These are phyloP conservation scores for Monodelphis domestica DNA, from an alignment of 2,797 vertebrate genomes.

Conservation along the genomic window DNA sequence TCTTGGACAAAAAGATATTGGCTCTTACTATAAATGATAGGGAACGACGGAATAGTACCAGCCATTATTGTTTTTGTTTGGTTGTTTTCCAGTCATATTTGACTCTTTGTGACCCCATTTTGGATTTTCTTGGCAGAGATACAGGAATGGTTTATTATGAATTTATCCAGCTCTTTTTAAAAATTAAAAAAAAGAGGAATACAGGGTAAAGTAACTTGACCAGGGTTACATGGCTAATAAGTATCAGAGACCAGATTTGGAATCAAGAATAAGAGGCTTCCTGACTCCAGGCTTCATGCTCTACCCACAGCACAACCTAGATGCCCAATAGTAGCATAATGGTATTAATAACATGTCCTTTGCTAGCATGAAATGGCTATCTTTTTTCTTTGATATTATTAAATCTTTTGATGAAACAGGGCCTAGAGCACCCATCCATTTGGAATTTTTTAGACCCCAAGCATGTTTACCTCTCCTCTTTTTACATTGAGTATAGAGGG, in stretches of 20 bases:
- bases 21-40: too few relatives aligned
- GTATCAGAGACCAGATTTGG: background rate
- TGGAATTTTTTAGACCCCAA: background rate
- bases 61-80: too few relatives aligned
- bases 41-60: too few relatives aligned
- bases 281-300: background rate
- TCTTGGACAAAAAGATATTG: background rate
- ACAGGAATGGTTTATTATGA: background rate
- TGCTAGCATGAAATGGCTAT: background rate
- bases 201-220: background rate
- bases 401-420: slow-evolving; percentile 10
- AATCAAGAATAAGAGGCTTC: background rate
- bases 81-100: background rate
- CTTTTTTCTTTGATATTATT: background rate
- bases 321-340: background rate
- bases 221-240: background rate
- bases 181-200: background rate
- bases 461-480: background rate
- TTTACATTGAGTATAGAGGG: background rate
- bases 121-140: background rate
- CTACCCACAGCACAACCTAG: background rate
- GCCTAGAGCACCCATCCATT: background rate
- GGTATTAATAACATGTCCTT: background rate
- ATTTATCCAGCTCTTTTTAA: background rate
- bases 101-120: background rate